These are phyloP conservation scores for Caenorhabditis doughertyi DNA, from an alignment of 2,888 invertebrate genomes.

Conservation along the genomic window DNA sequence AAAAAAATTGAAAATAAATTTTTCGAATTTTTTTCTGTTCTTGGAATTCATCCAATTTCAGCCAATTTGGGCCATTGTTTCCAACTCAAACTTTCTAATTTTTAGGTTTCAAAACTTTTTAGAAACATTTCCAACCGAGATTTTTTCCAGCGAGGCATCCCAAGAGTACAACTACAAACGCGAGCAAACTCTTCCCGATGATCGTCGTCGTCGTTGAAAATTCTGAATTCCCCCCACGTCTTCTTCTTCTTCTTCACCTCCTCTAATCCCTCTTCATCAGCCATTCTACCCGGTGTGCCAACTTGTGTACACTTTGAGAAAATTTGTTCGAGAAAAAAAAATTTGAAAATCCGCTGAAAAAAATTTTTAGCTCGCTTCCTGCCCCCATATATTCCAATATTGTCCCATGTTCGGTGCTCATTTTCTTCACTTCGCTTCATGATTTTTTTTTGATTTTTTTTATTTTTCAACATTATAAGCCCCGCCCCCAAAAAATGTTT, in stretches of 20 bases:
- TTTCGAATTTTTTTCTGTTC: too few species aligned
- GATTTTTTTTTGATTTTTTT: constrained; percentile 8
- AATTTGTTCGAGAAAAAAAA: not conserved
- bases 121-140: not conserved
- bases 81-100: too few species aligned
- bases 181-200: constrained; percentile 72
- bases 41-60: too few species aligned
- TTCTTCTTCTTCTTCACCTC: not conserved
- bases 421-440: constrained; percentile 16
- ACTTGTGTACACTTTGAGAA: constrained; percentile 5
- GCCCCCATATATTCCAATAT: constrained; percentile 22
- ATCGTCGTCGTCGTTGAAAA: constrained; percentile 64
- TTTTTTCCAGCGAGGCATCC: constrained; percentile 76
- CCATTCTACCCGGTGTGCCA: constrained; percentile 20
- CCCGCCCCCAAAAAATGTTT: constrained; percentile 17
- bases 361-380: constrained; percentile 19
- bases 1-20: too few species aligned
- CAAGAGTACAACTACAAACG: constrained; percentile 81
- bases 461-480: not conserved
- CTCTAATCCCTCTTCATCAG: too few species aligned
- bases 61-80: too few species aligned
- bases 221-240: not conserved
- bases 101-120: too few species aligned
- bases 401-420: constrained; percentile 33
- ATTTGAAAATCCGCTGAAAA: not conserved